These are phyloP conservation scores for human (Homo sapiens) DNA, from an alignment of 2,113 vertebrate species.

Conservation along the genomic window GRCh38 chr16:55216501-55217000, in stretches of 20 bases:
- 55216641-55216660: neutral
- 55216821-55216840: neutral
- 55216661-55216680: neutral
- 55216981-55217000: neutral
- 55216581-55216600: neutral
- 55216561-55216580: neutral
- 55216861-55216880: neutral
- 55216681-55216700: neutral
- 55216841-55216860: neutral
- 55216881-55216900: neutral
- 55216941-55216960: neutral
- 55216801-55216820: neutral
- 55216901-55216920: neutral
- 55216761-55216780: neutral
- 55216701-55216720: slow-evolving; percentile 19
- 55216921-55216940: neutral
- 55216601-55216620: neutral
- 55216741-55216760: slow-evolving; percentile 52
- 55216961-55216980: neutral
- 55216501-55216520: no score
- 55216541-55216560: no score
- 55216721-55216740: neutral
- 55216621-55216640: neutral
- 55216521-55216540: no score
- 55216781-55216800: neutral